phyloP scores from a whole-genome alignment of 2,888 invertebrate genomes.

The Idaea straminata region DNA sequence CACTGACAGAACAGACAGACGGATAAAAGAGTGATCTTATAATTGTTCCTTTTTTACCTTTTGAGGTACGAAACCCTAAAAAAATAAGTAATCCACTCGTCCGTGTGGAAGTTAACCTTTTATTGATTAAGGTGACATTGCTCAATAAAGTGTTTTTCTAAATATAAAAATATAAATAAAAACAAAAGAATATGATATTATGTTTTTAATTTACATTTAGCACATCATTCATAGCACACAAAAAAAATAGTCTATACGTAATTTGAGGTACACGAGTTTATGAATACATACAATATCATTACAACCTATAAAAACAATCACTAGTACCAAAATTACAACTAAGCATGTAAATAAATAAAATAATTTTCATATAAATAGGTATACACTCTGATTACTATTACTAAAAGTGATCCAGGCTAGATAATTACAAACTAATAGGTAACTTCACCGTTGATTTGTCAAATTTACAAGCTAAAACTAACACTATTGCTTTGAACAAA shows the following conservation, averaged over 20 bases:
- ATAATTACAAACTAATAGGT: constrained; percentile 56
- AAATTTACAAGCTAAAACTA: background rate
- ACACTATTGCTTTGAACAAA: background rate
- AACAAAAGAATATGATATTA: constrained; percentile 18
- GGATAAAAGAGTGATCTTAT: too few relatives aligned
- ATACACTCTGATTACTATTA: constrained; percentile 55
- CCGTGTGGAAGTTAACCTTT: too few relatives aligned
- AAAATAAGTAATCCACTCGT: too few relatives aligned
- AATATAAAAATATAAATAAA: background rate
- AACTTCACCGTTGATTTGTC: constrained; percentile 61
- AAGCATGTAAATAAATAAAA: constrained; percentile 33
- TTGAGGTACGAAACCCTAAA: too few relatives aligned
- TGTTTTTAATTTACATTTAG: constrained; percentile 36
- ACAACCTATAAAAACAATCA: background rate
- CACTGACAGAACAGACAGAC: too few relatives aligned
- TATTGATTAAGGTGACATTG: too few relatives aligned
- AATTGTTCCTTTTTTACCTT: too few relatives aligned
- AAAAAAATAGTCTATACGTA: constrained; percentile 26
- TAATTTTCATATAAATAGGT: constrained; percentile 49
- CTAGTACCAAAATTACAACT: constrained; percentile 7
- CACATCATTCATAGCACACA: constrained; percentile 37
- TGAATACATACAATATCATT: background rate
- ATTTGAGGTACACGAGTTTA: constrained; percentile 13
- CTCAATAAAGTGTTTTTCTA: too few relatives aligned
- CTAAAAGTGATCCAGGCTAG: constrained; percentile 15